These are phyloP conservation scores for Nasonovia ribisnigri DNA, from an alignment of 2,888 invertebrate species.

Conservation along the genomic window DNA sequence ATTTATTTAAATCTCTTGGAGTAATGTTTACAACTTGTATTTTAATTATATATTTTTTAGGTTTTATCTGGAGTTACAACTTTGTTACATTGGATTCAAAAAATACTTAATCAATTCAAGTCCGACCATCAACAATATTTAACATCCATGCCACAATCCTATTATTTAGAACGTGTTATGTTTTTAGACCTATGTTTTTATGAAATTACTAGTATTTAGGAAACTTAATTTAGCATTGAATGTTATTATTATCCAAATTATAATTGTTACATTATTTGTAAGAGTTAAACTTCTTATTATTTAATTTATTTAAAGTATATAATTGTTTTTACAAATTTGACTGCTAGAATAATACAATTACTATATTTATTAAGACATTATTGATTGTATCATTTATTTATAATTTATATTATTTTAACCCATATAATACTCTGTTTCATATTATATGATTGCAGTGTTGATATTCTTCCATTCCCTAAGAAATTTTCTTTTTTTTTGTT, in stretches of 20 bases:
- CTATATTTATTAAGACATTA: not conserved
- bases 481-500: not conserved
- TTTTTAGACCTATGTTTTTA: slow-evolving; percentile 14
- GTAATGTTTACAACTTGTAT: not conserved
- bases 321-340: not conserved
- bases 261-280: not conserved
- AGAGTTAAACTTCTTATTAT: not conserved
- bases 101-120: not conserved
- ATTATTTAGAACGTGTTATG: slow-evolving; percentile 6
- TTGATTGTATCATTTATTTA: not conserved
- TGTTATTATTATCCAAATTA: not conserved
- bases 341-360: not conserved
- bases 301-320: not conserved
- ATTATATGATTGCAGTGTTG: not conserved
- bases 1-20: not conserved
- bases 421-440: not conserved
- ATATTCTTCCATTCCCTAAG: not conserved
- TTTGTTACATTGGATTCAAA: not conserved
- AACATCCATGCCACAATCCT: not conserved
- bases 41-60: not conserved
- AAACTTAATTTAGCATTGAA: not conserved
- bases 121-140: not conserved
- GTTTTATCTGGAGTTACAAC: not conserved
- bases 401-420: not conserved
- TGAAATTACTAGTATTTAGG: not conserved